phyloP scores from a whole-genome alignment of 1,140 invertebrate genomes.

The Oreohelix idahoensis region DNA sequence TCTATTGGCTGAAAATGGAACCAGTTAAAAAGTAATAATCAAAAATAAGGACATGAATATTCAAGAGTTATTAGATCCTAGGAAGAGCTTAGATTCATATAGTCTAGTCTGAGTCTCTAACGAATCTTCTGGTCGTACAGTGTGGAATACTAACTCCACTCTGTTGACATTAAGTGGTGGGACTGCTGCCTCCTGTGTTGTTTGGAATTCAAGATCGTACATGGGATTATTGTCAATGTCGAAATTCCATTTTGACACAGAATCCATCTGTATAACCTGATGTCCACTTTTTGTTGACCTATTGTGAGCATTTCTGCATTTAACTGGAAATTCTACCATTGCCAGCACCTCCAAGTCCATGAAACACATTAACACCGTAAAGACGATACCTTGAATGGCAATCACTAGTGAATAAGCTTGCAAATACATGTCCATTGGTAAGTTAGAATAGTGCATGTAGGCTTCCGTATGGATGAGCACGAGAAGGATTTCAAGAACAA shows the following conservation, averaged over 20 bases:
- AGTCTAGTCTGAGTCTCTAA: neutral
- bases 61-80: neutral
- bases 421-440: neutral
- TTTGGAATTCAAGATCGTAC: neutral
- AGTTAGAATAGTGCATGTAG: neutral
- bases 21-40: no score
- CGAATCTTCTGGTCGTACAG: neutral
- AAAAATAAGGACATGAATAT: no score
- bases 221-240: neutral
- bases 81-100: neutral
- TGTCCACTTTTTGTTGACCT: neutral
- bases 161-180: neutral
- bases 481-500: constrained; percentile 8
- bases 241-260: neutral
- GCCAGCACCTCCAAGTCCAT: neutral
- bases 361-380: constrained; percentile 7
- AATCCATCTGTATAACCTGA: neutral
- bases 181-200: neutral
- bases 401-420: neutral
- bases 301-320: neutral
- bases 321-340: neutral
- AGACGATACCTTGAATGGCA: constrained; percentile 30
- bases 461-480: constrained; percentile 7
- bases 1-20: no score
- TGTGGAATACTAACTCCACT: neutral